Base-by-base conservation (phyloP, 2,888 invertebrate genomes). In the Steinernema hermaphroditum region DNA sequence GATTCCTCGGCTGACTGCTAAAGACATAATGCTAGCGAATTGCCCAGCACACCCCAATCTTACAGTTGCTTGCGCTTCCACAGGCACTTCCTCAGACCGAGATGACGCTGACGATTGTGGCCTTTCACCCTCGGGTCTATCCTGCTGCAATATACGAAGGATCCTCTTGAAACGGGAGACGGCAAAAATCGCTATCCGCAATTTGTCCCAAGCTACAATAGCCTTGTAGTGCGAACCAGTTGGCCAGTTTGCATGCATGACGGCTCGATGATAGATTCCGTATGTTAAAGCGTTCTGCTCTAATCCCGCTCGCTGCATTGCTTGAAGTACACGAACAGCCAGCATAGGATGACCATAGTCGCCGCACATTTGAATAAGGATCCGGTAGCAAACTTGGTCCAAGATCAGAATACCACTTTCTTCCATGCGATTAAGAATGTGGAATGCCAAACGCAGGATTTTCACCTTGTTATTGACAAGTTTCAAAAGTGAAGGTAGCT, bases 211-310 rank as follows among this genome's bases (percentile, higher is more conserved):
- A 24, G 78, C 78, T 41, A 54, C 71, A 27, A 80, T 79, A 0
- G 84, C 84, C 4, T 50, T 76, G 43, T 79, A 73, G 8, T 80
- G 57, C 1, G 78, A 74, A 12, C 76, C 75, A 8, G 76, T 75
- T 8, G 84, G 84, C 84, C 84, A 85, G 24, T 81, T 92, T 6
- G 95, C 94, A 88, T 96, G 96, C 72, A 97, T 90, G 49, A 98
- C 96, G 73, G 92, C 89, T 90, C 89, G 79, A 83, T 92, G 92
- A 85, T 92, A 92, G 87, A 91, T 92, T 82, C 97, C 97, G 85
- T 98, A 98, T 0, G 98, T 98, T 70, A 98, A 91, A 12, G 98
- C 98, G 87, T 98, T 98, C 0, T 96, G 96, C 86, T 94, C 94
- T 46, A 98, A 91, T 0, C 94, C 94, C 46, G 92, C 92, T 24